Base-by-base conservation (phyloP, 2,888 invertebrate species). In the Diaphora mendica region DNA sequence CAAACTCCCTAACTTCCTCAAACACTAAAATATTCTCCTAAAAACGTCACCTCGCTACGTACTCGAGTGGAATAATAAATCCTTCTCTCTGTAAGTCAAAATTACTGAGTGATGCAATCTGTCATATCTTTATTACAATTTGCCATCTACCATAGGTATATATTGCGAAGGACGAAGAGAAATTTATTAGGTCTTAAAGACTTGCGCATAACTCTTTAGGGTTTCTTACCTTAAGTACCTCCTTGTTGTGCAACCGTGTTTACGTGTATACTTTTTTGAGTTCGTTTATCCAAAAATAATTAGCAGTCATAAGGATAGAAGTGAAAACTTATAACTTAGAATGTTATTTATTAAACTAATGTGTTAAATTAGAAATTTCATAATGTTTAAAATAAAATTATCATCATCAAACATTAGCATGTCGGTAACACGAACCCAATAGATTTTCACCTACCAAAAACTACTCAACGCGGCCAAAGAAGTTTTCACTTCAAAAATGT, bases 11-110 rank as follows among this genome's bases (percentile, higher is more conserved):
- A 92, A 93, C 93, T 94, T 93, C 91, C 93, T 90, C 89, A 92
- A 94, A 94, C 92, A 94, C 94, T 94, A 94, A 93, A 94, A 95
- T 94, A 95, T 95, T 95, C 93, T 90, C 90, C 93, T 91, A 93
- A 95, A 94, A 94, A 95, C 90, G 95, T 93, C 95, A 94, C 93
- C 94, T 90, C 89, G 84, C 83, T 84, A 88, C 82, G 83, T 87
- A 92, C 92, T 87, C 89, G 90, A 83, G 80, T 81, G 79, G 94
- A 94, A 94, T 94, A 91, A 90, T 90, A 92, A 93, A 91, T 89
- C 84, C 81, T 88, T 88, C 85, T 86, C 75, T 82, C 82, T 84
- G 84, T 84, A 83, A 79, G 80, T 79, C 78, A 77, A 84, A 82
- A 86, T 88, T 86, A 84, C 74, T 72, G 76, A 82, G 77, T 81